Evolutionary conservation across 2,797 vertebrate genomes (phyloP).

Genomic region (Xenops minutus): DNA sequence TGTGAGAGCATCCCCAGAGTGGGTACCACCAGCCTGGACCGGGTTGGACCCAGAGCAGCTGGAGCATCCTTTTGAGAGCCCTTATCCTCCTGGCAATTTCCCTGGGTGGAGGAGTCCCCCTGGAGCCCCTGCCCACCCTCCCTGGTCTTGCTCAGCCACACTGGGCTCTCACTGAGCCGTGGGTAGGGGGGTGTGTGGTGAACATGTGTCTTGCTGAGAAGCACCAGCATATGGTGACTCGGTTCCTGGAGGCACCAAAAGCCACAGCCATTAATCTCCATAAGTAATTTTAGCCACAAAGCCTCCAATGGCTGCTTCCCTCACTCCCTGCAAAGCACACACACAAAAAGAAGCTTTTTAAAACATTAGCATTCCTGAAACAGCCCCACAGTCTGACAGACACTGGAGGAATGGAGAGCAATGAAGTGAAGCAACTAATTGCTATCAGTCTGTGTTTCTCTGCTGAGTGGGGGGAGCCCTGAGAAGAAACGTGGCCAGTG

Average conservation of each 20-base stretch:
- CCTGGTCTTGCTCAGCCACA: fast-evolving
- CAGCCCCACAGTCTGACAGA: not conserved
- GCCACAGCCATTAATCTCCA: constrained; percentile 68
- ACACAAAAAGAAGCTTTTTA: not conserved
- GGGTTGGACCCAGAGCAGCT: not conserved
- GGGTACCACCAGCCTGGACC: not conserved
- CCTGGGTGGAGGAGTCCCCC: fast-evolving
- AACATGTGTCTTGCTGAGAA: not conserved
- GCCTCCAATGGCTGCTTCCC: constrained; percentile 37
- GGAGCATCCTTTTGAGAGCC: not conserved
- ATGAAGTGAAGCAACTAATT: constrained; percentile 61
- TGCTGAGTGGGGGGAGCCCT: not conserved
- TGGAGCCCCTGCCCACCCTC: not conserved
- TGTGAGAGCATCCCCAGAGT: not conserved
- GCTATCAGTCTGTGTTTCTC: not conserved
- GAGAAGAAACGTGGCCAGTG: fast-evolving
- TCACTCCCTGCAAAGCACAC: not conserved
- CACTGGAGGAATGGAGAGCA: not conserved
- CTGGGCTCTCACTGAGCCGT: not conserved
- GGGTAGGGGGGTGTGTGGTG: fast-evolving
- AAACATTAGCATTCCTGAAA: constrained; percentile 53
- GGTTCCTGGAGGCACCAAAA: constrained; percentile 53
- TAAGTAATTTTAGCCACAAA: constrained; percentile 68
- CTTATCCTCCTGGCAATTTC: not conserved
- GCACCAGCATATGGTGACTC: constrained; percentile 22